Base-by-base conservation (phyloP, 2,797 vertebrate genomes). In the Cyprinodon diabolis region DNA sequence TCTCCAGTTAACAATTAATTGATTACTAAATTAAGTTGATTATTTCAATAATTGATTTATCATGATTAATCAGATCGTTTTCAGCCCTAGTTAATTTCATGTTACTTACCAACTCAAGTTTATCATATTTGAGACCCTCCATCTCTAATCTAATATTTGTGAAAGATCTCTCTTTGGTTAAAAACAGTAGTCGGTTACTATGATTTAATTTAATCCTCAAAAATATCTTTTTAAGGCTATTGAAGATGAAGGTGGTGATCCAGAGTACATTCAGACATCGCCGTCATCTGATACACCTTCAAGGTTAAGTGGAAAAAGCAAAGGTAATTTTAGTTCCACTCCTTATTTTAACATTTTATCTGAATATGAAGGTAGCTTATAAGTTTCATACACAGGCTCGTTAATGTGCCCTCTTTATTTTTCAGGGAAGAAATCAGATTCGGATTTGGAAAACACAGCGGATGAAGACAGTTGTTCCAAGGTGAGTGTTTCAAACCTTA, bases 201-300 rank as follows among this genome's bases (percentile, higher is more conserved):
- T 14, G 23, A 4, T 60, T 48, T 0, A 4, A 48, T 58, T n/a
- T 8, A 2, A n/a, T 11, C 5, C 48, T 1, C 17, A 17, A 25
- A 40, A 40, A 14, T 49, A 4, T n/a, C 8, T 67, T 60, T 76
- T 68, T 4, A 79, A 99, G 98, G 98, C 97, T 79, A 93, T 99
- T 90, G 96, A 98, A 89, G 96, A 98, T 85, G 98, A 99, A 95
- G 97, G 97, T 82, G 97, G 96, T 1, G 97, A 99, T 92, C 94
- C 96, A 79, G 96, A 98, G 80, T 96, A 96, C 89, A 95, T 98
- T 90, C 95, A 97, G 88, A 93, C 97, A 84, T 92, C 90, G 55
- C 81, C 94, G 85, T 91, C 94, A 10, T 79, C 91, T 75, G 97
- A 98, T 76, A 85, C 95, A 17, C 85, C 96, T 77, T 90, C 93